Conservation (phyloP, 2,888 invertebrate genomes). For the Pristionchus mayeri region DNA sequence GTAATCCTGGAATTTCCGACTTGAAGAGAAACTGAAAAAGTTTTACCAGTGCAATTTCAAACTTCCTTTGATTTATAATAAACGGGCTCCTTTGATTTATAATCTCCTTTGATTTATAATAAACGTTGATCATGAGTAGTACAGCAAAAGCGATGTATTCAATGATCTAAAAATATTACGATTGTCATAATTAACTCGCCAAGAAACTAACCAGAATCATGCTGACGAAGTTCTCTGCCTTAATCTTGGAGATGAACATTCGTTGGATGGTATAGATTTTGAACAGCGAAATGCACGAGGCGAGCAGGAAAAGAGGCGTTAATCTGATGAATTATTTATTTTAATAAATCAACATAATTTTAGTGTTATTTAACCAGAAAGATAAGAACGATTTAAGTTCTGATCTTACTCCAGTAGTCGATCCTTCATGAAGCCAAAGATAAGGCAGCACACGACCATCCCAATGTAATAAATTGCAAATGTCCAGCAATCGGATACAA, state of each 20-base stretch:
- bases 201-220: not conserved
- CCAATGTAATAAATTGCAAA: not conserved
- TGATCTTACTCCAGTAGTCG: not conserved
- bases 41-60: no score
- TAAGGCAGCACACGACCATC: not conserved
- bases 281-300: not conserved
- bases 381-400: not conserved
- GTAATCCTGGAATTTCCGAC: not conserved
- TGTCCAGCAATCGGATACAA: not conserved
- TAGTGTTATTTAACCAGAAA: no score
- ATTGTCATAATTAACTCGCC: not conserved
- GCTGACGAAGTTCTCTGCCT: constrained; percentile 6
- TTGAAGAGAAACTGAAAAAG: not conserved
- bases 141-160: not conserved
- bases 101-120: no score
- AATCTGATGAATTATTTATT: not conserved
- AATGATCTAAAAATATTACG: not conserved
- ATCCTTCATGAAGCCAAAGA: not conserved
- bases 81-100: no score
- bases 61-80: no score
- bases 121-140: not conserved
- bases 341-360: no score
- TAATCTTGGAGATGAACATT: not conserved
- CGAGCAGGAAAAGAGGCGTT: not conserved
- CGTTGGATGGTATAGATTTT: constrained; percentile 38